Conservation (phyloP, 2,113 vertebrate species). For the Daboia siamensis region DNA sequence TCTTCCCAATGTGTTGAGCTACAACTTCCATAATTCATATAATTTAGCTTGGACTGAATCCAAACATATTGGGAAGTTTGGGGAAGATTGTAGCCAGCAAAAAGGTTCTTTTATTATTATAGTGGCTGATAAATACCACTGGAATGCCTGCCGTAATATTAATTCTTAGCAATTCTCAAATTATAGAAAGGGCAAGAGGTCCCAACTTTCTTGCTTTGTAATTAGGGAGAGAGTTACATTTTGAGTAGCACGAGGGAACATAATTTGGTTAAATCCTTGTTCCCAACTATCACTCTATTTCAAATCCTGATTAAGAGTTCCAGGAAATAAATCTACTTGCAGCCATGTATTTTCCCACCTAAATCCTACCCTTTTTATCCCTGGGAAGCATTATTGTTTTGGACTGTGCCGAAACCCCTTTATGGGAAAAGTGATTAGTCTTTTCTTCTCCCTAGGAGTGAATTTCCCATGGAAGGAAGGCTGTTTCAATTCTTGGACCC, state of each 20-base stretch:
- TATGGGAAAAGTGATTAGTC: neutral
- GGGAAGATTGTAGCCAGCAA: neutral
- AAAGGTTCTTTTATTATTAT: neutral
- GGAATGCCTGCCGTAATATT: neutral
- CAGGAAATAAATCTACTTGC: neutral
- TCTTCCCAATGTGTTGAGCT: neutral
- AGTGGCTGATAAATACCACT: neutral
- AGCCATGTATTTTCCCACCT: neutral
- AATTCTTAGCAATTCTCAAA: neutral
- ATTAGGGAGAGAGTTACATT: neutral
- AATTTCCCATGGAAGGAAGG: neutral
- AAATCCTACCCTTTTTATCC: neutral
- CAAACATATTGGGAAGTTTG: neutral
- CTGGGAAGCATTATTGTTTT: neutral
- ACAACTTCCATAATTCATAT: neutral
- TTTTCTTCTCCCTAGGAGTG: neutral
- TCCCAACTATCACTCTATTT: neutral
- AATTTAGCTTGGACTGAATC: neutral
- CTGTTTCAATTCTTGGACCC: neutral
- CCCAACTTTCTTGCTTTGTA: neutral
- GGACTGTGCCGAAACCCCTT: neutral
- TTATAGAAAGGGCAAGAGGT: neutral
- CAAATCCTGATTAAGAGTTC: neutral
- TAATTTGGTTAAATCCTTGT: neutral
- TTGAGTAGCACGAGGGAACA: neutral